These are phyloP conservation scores for Synanthedon vespiformis DNA, from an alignment of 2,888 invertebrate species.

Conservation along the genomic window DNA sequence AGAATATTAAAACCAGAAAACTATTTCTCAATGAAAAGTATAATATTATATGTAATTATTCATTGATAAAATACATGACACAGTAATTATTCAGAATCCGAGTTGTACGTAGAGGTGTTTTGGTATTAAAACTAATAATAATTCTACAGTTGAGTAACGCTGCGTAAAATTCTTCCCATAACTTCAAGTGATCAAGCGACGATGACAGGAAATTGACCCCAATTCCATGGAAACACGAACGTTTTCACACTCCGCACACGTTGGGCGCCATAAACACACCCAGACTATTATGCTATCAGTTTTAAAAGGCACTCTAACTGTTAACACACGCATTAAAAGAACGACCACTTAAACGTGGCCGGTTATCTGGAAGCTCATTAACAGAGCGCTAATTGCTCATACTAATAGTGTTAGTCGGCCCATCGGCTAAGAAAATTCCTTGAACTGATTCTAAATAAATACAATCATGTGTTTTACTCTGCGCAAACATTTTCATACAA, in stretches of 20 bases:
- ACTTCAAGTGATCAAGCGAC: conserved; percentile 8
- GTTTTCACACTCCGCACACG: conserved; percentile 24
- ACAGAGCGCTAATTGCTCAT: conserved; percentile 57
- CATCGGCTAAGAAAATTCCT: conserved; percentile 52
- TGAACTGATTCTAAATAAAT: conserved; percentile 53
- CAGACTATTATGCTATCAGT: conserved; percentile 32
- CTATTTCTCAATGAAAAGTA: too few species aligned
- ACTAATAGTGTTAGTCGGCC: conserved; percentile 52
- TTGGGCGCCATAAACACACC: conserved; percentile 30
- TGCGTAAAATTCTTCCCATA: conserved; percentile 24
- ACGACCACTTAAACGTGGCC: conserved; percentile 27
- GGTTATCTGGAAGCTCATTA: conserved; percentile 55
- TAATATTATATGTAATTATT: too few species aligned
- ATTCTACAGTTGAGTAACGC: conserved; percentile 1
- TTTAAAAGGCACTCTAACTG: conserved; percentile 26
- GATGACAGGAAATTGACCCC: conserved; percentile 29
- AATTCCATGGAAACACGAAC: conserved; percentile 35
- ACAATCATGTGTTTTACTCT: conserved; percentile 8
- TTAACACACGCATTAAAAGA: conserved; percentile 12
- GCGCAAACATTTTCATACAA: too few species aligned
- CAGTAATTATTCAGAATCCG: too few species aligned
- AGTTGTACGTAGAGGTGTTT: too few species aligned
- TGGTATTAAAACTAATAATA: too few species aligned
- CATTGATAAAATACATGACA: too few species aligned
- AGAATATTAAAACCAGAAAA: too few species aligned